Percentiles rank a stretch among this genome's conserved stretches.
Evolutionary conservation across 2,113 vertebrate genomes (phyloP).

Genomic region (Poecilia latipinna): DNA sequence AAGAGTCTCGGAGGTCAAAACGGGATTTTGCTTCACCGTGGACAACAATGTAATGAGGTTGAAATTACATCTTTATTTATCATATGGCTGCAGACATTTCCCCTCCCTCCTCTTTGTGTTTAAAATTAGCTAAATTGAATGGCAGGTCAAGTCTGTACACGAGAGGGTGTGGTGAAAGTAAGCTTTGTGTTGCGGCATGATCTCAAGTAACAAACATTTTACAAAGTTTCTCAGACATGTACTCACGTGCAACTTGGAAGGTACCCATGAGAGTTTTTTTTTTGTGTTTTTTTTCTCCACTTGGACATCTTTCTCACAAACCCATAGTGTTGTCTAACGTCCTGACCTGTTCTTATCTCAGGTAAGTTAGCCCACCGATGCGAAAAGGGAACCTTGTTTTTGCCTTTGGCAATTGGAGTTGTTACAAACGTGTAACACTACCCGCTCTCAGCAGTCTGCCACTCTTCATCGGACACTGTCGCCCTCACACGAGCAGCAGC

Average conservation of each 20-base stretch:
- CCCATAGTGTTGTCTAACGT: neutral
- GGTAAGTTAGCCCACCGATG: slow-evolving; percentile 34
- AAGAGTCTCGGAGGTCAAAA: slow-evolving; percentile 23
- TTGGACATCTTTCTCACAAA: neutral
- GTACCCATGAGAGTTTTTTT: neutral
- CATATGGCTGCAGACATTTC: neutral
- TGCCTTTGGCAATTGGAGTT: slow-evolving; percentile 19
- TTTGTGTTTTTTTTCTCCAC: neutral
- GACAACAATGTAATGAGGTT: neutral
- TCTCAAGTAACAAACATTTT: slow-evolving; percentile 4
- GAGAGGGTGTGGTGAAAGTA: slow-evolving; percentile 15
- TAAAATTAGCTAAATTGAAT: slow-evolving; percentile 39
- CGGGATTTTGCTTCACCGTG: slow-evolving; percentile 7
- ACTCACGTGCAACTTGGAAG: neutral
- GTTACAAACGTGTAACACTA: slow-evolving; percentile 14
- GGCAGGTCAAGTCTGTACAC: slow-evolving; percentile 27
- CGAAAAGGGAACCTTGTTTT: slow-evolving; percentile 16
- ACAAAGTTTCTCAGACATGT: neutral
- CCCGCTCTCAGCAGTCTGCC: neutral
- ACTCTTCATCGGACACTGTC: slow-evolving; percentile 10
- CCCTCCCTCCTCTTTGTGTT: slow-evolving; percentile 1
- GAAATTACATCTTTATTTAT: neutral
- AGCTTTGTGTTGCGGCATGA: neutral
- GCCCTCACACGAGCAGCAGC: slow-evolving; percentile 13
- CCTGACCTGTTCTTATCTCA: slow-evolving; percentile 28